Evolutionary conservation across 1,140 invertebrate genomes (phyloP).

Genomic region (Zaprionus africanus): DNA sequence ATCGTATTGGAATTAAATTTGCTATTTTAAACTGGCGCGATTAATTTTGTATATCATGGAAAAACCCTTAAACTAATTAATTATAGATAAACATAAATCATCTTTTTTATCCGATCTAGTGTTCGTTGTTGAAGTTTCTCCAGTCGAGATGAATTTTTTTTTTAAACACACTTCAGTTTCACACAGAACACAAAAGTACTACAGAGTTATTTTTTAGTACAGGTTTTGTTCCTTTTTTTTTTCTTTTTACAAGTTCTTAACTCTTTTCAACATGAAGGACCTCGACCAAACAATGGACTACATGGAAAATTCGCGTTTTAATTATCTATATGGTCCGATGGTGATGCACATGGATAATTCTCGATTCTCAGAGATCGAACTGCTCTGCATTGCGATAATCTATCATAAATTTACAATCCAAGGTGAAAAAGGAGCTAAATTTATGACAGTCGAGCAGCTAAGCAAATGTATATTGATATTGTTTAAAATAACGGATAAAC

Average conservation of each 20-base stretch:
- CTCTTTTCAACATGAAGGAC: constrained; percentile 47
- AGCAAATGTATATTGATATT: constrained; percentile 25
- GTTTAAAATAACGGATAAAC: constrained; percentile 37
- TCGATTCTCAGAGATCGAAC: constrained; percentile 29
- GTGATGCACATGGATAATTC: constrained; percentile 16
- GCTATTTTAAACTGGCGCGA: too few species aligned
- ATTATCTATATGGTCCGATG: constrained; percentile 43
- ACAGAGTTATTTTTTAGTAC: too few species aligned
- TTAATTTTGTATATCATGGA: too few species aligned
- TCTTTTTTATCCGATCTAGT: background rate
- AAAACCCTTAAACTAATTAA: too few species aligned
- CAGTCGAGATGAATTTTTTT: background rate
- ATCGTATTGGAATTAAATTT: too few species aligned
- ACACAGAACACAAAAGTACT: too few species aligned
- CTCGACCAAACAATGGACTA: constrained; percentile 51
- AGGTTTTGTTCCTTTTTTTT: too few species aligned
- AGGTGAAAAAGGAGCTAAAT: constrained; percentile 43
- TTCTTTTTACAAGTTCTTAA: too few species aligned
- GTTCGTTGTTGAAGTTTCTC: background rate
- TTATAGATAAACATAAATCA: too few species aligned
- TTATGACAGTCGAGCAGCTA: constrained; percentile 33
- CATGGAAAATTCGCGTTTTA: constrained; percentile 63
- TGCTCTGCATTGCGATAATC: constrained; percentile 47
- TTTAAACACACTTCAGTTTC: background rate
- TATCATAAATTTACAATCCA: constrained; percentile 57